Conservation (phyloP, 2,888 invertebrate species). For the Mechanitis messenoides region DNA sequence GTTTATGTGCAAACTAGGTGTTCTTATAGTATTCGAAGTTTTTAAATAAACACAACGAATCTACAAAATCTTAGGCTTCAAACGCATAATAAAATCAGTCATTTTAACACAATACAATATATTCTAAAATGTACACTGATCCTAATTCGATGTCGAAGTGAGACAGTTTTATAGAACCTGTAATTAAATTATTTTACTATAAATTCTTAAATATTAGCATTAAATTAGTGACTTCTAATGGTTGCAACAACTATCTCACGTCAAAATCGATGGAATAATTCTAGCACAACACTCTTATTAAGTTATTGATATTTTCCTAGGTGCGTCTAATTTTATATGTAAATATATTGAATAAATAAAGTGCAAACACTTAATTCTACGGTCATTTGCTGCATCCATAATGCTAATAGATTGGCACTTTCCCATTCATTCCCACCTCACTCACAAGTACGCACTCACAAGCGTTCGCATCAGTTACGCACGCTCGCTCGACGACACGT, state of each 20-base stretch:
- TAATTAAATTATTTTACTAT: constrained; percentile 66
- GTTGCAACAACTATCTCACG: constrained; percentile 64
- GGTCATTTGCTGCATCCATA: constrained; percentile 66
- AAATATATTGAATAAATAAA: constrained; percentile 76
- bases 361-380: constrained; percentile 79
- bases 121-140: constrained; percentile 74
- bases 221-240: constrained; percentile 75
- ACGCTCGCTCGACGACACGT: constrained; percentile 20
- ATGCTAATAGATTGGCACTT: constrained; percentile 74
- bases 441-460: neutral
- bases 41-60: constrained; percentile 65
- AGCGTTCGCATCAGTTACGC: constrained; percentile 1
- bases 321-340: constrained; percentile 75
- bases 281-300: constrained; percentile 77
- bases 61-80: constrained; percentile 75
- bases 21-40: constrained; percentile 65
- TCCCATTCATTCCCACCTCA: constrained; percentile 57
- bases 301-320: constrained; percentile 77
- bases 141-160: constrained; percentile 68
- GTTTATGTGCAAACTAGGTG: constrained; percentile 74
- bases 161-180: constrained; percentile 61
- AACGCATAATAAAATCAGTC: constrained; percentile 77
- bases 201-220: constrained; percentile 72
- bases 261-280: constrained; percentile 66
- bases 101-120: constrained; percentile 75